These are phyloP conservation scores for Pachypeltis micranthus DNA, from an alignment of 1,140 invertebrate genomes.

Conservation along the genomic window DNA sequence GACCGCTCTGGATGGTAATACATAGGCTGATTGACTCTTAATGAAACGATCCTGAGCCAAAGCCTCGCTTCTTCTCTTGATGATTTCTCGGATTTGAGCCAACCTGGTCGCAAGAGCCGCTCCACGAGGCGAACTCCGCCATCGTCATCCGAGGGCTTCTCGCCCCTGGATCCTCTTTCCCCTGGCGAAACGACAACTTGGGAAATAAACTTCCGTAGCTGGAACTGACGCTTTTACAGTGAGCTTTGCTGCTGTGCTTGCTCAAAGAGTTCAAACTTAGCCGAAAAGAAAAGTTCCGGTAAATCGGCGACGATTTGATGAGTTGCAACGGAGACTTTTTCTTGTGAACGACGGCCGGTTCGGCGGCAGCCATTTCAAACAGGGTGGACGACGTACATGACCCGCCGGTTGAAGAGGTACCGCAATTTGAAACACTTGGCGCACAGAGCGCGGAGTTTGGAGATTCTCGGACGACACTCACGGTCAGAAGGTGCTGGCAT, in stretches of 20 bases:
- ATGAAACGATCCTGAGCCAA: slow-evolving; percentile 15
- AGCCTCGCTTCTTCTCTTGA: slow-evolving; percentile 17
- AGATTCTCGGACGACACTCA: background rate
- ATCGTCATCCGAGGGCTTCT: slow-evolving; percentile 20
- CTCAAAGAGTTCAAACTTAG: slow-evolving; percentile 35
- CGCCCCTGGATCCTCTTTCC: slow-evolving; percentile 21
- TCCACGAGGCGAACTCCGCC: slow-evolving; percentile 23
- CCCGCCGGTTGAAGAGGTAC: slow-evolving; percentile 26
- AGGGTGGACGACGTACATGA: slow-evolving; percentile 30
- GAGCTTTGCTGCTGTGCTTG: background rate
- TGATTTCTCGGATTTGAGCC: slow-evolving; percentile 34
- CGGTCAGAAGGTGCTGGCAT: slow-evolving; percentile 18
- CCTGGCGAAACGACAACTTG: slow-evolving; percentile 20
- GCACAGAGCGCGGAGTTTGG: slow-evolving; percentile 8
- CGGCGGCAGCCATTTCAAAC: slow-evolving; percentile 30
- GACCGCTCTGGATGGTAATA: slow-evolving; percentile 22
- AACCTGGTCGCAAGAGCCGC: slow-evolving; percentile 19
- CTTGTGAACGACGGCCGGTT: slow-evolving; percentile 30
- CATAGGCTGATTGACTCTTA: slow-evolving; percentile 21
- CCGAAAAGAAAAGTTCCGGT: slow-evolving; percentile 36
- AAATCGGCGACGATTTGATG: slow-evolving; percentile 34
- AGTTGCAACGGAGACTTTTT: slow-evolving; percentile 37
- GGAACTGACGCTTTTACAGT: background rate
- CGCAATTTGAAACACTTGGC: slow-evolving; percentile 27
- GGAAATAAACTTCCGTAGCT: slow-evolving; percentile 1